Evolutionary conservation across 2,113 vertebrate genomes (phyloP).

Genomic region (Camelus bactrianus): DNA sequence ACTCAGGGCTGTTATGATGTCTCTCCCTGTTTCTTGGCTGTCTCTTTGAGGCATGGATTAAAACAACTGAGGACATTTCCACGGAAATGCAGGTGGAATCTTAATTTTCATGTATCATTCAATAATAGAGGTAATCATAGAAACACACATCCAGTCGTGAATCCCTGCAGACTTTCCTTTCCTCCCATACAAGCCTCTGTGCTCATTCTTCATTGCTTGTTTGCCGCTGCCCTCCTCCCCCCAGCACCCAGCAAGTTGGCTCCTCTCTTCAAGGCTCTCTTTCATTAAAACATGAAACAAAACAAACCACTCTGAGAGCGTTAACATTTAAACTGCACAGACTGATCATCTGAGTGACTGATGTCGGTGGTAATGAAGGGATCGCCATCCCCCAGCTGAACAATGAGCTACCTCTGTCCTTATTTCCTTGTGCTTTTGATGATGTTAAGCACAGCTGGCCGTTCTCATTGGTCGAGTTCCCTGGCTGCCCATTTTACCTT

Average conservation of each 20-base stretch:
- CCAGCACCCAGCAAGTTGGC: background rate
- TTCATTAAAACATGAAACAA: background rate
- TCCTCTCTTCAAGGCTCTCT: background rate
- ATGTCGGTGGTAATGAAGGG: background rate
- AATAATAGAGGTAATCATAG: background rate
- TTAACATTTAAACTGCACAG: background rate
- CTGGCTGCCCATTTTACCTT: background rate
- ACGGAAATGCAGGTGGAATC: background rate
- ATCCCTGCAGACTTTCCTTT: background rate
- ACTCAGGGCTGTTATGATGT: background rate
- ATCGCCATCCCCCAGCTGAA: background rate
- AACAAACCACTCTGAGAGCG: background rate
- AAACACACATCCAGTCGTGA: background rate
- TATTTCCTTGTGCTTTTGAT: background rate
- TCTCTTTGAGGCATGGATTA: background rate
- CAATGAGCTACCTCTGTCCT: background rate
- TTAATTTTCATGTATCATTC: background rate
- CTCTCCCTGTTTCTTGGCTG: background rate
- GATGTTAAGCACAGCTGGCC: background rate
- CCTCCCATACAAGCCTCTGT: background rate
- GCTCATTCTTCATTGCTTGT: background rate
- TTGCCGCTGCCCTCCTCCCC: background rate
- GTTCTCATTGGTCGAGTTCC: background rate
- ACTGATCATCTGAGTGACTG: background rate
- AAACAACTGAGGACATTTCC: background rate